A percentile compares a stretch with the other conserved stretches of the same genome.
Conservation (phyloP, 1,140 invertebrate species). For the Plutomurus gul region DNA sequence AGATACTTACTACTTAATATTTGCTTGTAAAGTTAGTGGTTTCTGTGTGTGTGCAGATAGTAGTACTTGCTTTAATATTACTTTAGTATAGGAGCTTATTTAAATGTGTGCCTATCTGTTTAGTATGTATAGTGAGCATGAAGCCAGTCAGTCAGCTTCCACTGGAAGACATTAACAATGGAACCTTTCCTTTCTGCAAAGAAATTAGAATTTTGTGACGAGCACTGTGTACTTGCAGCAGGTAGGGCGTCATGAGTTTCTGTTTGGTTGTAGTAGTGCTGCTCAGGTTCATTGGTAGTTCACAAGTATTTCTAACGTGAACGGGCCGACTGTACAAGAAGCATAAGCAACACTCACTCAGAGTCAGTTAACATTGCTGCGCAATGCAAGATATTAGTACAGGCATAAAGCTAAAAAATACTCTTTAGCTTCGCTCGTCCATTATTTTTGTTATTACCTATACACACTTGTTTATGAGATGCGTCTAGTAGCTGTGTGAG, state of each 20-base stretch:
- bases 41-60: too few species aligned
- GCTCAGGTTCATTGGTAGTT: background rate
- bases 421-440: background rate
- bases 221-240: background rate
- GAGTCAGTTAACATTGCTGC: background rate
- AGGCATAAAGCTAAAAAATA: background rate
- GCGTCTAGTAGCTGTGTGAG: conserved; percentile 6
- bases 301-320: too few species aligned
- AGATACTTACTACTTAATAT: too few species aligned
- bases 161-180: background rate
- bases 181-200: background rate
- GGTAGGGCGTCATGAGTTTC: background rate
- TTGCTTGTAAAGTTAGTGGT: too few species aligned
- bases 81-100: too few species aligned
- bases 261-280: background rate
- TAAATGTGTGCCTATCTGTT: too few species aligned
- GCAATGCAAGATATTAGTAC: background rate
- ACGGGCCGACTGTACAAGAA: too few species aligned
- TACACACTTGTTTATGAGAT: background rate
- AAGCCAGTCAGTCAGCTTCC: too few species aligned
- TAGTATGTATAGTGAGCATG: too few species aligned
- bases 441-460: conserved; percentile 23
- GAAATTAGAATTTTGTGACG: conserved; percentile 13
- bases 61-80: too few species aligned
- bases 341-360: background rate